Conservation (phyloP, 2,113 vertebrate genomes). For the Nothoprocta perdicaria region DNA sequence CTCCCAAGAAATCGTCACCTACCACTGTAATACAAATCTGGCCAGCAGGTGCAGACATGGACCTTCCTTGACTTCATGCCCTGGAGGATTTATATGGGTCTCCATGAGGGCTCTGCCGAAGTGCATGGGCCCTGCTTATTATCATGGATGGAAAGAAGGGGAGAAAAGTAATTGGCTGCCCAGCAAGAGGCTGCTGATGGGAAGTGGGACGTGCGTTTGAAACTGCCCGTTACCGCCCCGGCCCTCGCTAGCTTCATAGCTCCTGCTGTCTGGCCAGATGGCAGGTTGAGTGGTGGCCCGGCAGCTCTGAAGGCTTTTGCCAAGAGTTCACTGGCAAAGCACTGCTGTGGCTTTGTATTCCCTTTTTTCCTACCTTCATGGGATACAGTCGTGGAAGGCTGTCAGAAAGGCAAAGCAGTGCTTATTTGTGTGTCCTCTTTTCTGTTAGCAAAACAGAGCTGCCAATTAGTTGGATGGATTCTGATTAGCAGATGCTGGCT, state of each 20-base stretch:
- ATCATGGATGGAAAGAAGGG: neutral
- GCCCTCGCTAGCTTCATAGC: neutral
- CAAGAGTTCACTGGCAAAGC: neutral
- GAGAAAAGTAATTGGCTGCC: neutral
- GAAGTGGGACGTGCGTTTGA: neutral
- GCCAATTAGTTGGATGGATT: neutral
- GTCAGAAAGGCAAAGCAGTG: neutral
- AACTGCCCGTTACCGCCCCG: neutral
- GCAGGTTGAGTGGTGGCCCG: neutral
- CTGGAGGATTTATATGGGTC: neutral
- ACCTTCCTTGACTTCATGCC: neutral
- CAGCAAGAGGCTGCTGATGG: neutral
- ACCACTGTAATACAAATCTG: neutral
- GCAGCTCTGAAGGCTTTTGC: neutral
- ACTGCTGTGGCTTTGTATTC: neutral
- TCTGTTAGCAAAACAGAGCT: neutral
- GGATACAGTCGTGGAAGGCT: neutral
- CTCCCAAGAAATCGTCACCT: neutral
- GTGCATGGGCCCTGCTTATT: neutral
- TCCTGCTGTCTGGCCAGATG: neutral
- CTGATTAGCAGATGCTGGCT: neutral
- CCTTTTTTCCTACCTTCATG: neutral
- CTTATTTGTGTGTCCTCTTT: neutral
- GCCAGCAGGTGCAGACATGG: neutral
- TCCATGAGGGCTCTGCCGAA: fast-evolving